Evolutionary conservation across 2,888 invertebrate species (phyloP), one percentile per base, ranked within the genome.

Genomic region (Meghimatium bilineatum): DNA sequence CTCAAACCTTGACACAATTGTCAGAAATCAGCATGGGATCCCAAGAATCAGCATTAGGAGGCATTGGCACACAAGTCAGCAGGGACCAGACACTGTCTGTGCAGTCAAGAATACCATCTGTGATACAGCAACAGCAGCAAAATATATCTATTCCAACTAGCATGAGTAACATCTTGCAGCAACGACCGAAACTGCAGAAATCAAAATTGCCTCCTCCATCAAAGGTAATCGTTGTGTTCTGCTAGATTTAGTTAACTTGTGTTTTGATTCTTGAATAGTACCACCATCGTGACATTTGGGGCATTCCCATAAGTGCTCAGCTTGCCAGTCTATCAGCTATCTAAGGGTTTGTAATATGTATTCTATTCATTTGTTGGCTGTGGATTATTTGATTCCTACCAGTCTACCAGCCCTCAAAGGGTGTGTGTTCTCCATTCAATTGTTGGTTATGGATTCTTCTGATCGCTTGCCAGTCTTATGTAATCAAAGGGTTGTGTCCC

Each of bases 201-300:
- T 90, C 90, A 84, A 92, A 92, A 85, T 95, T 97, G 84, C 97
- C 97, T 38, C 97, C 97, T 49, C 97, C 97, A 10, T 97, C 97
- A 66, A 97, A 97, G 95, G 96, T 96, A 93, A 78, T 88, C 52
- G 92, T n/a, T n/a, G 26, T 44, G 12, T 56, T 6, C 12, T 63
- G 60, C 56, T 56, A 23, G 56, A 14, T 3, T 56, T 49, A 49
- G 49, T 49, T 49, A 49, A 49, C 17, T 49, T 17, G 17, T 49
- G 49, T 49, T 8, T 12, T 49, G 10, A 49, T 12, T 17, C 8
- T 49, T 49, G 49, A 8, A 12, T 49, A 49, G 8, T 49, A 49
- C 49, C 17, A n/a, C n/a, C n/a, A n/a, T n/a, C n/a, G n/a, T n/a
- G n/a, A n/a, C n/a, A n/a, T n/a, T n/a, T n/a, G n/a, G n/a, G n/a